Percentiles rank a stretch among this genome's conserved stretches.
Conservation (phyloP, 2,113 vertebrate species). For the Symphodus melops region DNA sequence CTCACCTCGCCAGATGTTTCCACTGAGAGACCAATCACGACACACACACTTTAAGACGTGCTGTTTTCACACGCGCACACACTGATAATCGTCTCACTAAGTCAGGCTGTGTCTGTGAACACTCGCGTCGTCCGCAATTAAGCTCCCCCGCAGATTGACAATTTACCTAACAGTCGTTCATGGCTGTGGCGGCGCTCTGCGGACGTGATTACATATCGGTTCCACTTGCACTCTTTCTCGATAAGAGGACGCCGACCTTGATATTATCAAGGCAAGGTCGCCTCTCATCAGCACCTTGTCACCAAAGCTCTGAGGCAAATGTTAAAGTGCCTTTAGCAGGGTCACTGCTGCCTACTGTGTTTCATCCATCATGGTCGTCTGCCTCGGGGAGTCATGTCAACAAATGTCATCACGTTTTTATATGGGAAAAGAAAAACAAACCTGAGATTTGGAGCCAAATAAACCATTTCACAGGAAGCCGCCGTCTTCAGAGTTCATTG, state of each 20-base stretch:
- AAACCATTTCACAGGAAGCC: neutral
- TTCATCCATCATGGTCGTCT: conserved; percentile 49
- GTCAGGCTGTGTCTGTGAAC: conserved; percentile 5
- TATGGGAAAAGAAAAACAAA: neutral
- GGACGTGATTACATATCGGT: conserved; percentile 1
- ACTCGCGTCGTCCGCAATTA: neutral
- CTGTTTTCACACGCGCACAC: conserved; percentile 29
- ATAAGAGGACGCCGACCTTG: conserved; percentile 53
- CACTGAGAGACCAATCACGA: conserved; percentile 17
- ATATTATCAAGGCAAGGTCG: conserved; percentile 52
- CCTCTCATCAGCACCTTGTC: conserved; percentile 68
- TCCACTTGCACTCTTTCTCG: conserved; percentile 17
- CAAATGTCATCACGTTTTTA: conserved; percentile 16
- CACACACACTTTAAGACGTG: conserved; percentile 31
- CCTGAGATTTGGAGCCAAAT: conserved; percentile 3
- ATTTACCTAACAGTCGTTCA: neutral
- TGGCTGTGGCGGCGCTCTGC: neutral
- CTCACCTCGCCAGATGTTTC: conserved; percentile 27
- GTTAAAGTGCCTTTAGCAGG: conserved; percentile 57
- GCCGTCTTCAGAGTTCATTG: neutral
- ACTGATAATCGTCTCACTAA: conserved; percentile 34
- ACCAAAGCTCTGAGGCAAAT: conserved; percentile 47
- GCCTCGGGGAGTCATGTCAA: conserved; percentile 29
- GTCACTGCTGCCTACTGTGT: conserved; percentile 43
- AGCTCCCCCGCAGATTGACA: neutral